Evolutionary conservation across 37 sponge, comb jelly and placozoan species (phyloP).

Genomic region (Haliclona indistincta): DNA sequence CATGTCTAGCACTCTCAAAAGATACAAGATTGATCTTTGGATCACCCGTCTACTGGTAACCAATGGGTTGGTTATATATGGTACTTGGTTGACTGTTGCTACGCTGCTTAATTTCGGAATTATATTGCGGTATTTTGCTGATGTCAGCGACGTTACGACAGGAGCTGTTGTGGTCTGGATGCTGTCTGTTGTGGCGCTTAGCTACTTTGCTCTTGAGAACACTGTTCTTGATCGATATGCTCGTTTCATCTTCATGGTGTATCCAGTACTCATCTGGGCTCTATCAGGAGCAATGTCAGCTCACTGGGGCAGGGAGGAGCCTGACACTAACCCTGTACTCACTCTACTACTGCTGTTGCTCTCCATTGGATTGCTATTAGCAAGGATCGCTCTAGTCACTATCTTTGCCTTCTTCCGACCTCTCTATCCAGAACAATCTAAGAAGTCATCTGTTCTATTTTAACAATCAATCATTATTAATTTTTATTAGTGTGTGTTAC

Average conservation of each 20-base stretch:
- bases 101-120: constrained; percentile 29
- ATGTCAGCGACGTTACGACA: neutral
- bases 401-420: constrained; percentile 30
- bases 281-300: neutral
- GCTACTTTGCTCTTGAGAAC: constrained; percentile 45
- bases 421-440: too few relatives aligned
- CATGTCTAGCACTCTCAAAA: too few relatives aligned
- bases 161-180: constrained; percentile 12
- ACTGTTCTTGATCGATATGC: constrained; percentile 36
- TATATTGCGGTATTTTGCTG: constrained; percentile 16
- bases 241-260: constrained; percentile 24
- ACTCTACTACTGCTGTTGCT: constrained; percentile 15
- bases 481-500: too few relatives aligned
- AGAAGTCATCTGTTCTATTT: too few relatives aligned
- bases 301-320: constrained; percentile 10
- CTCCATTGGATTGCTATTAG: neutral
- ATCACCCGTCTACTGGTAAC: constrained; percentile 22
- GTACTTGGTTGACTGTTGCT: constrained; percentile 10
- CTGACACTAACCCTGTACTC: neutral
- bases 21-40: neutral
- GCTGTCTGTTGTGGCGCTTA: neutral
- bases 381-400: constrained; percentile 12
- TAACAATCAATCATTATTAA: too few relatives aligned
- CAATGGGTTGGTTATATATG: constrained; percentile 30
- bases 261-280: constrained; percentile 52